A percentile compares a stretch with the other conserved stretches of the same genome.
Evolutionary conservation across 37 sponge, comb jelly and placozoan genomes (phyloP).

Genomic region (Halichondria panicea): DNA sequence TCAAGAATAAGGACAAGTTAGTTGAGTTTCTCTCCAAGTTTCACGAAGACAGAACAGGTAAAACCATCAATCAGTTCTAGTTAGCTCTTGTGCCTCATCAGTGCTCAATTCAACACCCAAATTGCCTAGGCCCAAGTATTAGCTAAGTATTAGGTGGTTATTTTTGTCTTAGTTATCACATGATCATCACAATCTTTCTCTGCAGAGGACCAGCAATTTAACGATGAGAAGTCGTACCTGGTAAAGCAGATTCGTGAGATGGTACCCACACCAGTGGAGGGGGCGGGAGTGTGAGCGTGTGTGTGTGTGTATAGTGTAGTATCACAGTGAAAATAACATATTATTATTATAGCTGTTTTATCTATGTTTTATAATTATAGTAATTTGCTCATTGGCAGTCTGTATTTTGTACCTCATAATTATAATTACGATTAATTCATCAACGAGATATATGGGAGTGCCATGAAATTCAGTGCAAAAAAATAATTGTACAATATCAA

Average conservation of each 20-base stretch:
- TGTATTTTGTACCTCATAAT: neutral
- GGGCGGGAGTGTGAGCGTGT: slow-evolving; percentile 21
- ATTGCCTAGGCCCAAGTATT: neutral
- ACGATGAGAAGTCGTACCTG: slow-evolving; percentile 96
- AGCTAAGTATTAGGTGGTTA: too few species aligned
- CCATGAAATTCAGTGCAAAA: neutral
- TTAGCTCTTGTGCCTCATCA: too few species aligned
- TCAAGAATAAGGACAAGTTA: slow-evolving; percentile 92
- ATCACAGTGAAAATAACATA: neutral
- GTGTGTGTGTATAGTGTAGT: too few species aligned
- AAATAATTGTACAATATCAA: neutral
- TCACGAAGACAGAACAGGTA: slow-evolving; percentile 97
- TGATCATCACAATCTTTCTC: neutral
- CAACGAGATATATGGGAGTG: neutral
- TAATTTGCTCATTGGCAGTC: neutral
- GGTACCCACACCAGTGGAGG: slow-evolving; percentile 33
- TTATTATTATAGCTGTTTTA: neutral
- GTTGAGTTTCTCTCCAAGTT: slow-evolving; percentile 93
- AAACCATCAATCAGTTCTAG: too few species aligned
- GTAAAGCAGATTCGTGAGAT: slow-evolving; percentile 93
- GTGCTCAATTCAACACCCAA: too few species aligned
- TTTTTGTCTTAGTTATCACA: neutral
- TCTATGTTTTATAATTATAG: neutral
- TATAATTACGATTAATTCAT: neutral
- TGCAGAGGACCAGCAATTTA: slow-evolving; percentile 98